phyloP scores from a whole-genome alignment of 2,113 vertebrate genomes.

The Vombatus ursinus region DNA sequence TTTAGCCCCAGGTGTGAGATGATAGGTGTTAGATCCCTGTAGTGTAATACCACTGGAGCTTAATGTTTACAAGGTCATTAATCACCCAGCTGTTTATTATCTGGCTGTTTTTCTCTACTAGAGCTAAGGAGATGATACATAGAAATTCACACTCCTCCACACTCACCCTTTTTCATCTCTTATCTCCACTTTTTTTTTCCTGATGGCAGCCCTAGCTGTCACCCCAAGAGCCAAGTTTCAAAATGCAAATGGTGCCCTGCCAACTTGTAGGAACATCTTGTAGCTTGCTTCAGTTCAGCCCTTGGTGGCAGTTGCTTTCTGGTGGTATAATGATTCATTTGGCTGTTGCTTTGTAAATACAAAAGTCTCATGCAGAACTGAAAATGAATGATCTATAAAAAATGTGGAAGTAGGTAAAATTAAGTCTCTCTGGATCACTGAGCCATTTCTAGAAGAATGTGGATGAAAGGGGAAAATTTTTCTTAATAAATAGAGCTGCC shows the following conservation, averaged over 20 bases:
- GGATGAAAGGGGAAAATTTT: neutral
- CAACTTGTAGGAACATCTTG: conserved; percentile 11
- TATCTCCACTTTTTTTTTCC: conserved; percentile 34
- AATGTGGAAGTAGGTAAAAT: neutral
- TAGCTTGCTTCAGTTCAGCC: neutral
- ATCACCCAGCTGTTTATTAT: conserved; percentile 19
- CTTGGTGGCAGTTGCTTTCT: neutral
- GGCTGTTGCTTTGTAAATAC: neutral
- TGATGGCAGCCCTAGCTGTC: conserved; percentile 49
- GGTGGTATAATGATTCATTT: neutral
- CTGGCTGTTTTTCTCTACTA: conserved; percentile 4
- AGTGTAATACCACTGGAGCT: neutral
- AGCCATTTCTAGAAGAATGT: neutral
- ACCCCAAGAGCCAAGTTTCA: conserved; percentile 24
- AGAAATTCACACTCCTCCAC: conserved; percentile 45
- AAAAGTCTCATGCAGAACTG: conserved; percentile 16
- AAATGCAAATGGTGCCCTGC: conserved; percentile 9
- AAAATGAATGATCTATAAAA: conserved; percentile 14
- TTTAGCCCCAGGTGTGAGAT: neutral
- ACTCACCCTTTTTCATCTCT: neutral
- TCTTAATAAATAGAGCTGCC: neutral
- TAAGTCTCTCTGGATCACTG: neutral
- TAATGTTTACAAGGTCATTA: neutral
- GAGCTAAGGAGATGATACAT: conserved; percentile 43
- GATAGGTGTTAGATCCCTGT: neutral